Conservation (phyloP, 2,797 vertebrate genomes). For the Sebastolobus alascanus region DNA sequence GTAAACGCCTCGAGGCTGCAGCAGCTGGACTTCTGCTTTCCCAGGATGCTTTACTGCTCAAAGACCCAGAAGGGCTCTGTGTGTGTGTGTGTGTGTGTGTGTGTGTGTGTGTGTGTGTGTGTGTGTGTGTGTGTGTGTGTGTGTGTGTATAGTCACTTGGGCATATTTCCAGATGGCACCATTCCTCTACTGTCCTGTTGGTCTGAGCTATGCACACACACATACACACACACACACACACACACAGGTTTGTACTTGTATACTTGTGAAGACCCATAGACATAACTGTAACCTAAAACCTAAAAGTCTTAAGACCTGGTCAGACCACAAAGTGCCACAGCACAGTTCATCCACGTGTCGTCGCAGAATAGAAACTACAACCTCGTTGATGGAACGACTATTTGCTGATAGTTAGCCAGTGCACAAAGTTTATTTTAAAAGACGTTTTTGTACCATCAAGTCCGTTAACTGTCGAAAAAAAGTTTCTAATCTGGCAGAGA, state of each 20-base stretch:
- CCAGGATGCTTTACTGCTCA: slow-evolving; percentile 61
- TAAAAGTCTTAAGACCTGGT: neutral
- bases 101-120: no score
- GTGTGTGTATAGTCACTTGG: slow-evolving; percentile 18
- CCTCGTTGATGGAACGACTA: neutral
- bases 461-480: neutral
- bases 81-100: slow-evolving; percentile 19
- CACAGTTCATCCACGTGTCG: neutral
- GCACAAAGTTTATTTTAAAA: neutral
- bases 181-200: slow-evolving; percentile 37
- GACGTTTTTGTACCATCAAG: neutral
- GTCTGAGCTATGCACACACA: slow-evolving; percentile 3
- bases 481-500: neutral
- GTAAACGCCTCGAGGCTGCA: slow-evolving; percentile 48
- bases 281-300: neutral
- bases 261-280: neutral
- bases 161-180: slow-evolving; percentile 53
- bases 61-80: slow-evolving; percentile 23
- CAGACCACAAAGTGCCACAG: neutral
- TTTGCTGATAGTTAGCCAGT: neutral
- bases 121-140: neutral
- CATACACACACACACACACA: slow-evolving; percentile 17
- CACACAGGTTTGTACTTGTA: slow-evolving; percentile 8
- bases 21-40: slow-evolving; percentile 62
- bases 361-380: neutral